These are phyloP conservation scores for Danio aesculapii DNA, from an alignment of 2,797 vertebrate species.

Conservation along the genomic window DNA sequence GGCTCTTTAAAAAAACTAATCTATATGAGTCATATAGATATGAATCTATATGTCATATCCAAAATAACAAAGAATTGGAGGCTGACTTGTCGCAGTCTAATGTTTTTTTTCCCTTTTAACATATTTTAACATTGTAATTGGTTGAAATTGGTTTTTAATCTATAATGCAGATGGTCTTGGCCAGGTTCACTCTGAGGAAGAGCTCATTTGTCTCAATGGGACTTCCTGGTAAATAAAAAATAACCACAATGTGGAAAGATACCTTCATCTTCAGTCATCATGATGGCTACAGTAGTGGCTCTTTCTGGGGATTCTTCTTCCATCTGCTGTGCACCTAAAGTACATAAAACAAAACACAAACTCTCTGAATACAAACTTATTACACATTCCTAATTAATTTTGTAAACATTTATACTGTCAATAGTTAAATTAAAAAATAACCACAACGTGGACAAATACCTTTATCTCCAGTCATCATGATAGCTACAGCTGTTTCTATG, in stretches of 20 bases:
- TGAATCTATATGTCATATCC: too few species aligned
- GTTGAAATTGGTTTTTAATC: background rate
- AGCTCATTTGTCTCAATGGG: background rate
- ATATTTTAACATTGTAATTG: background rate
- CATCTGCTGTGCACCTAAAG: constrained; percentile 1
- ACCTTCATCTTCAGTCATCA: constrained; percentile 24
- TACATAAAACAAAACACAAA: constrained; percentile 10
- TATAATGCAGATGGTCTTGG: background rate
- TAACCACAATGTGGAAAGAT: background rate
- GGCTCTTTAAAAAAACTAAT: too few species aligned
- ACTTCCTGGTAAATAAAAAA: constrained; percentile 15
- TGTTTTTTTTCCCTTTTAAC: background rate
- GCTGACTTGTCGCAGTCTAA: background rate
- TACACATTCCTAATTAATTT: background rate
- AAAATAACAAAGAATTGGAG: too few species aligned
- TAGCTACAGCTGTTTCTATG: background rate
- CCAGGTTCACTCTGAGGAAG: background rate
- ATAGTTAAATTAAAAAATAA: constrained; percentile 11
- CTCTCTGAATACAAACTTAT: background rate
- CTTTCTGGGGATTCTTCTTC: background rate
- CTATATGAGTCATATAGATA: too few species aligned
- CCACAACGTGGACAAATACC: background rate
- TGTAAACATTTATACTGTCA: background rate
- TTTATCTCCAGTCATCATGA: constrained; percentile 13
- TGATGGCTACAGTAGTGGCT: background rate